phyloP scores from a whole-genome alignment of 1,140 invertebrate species.

The Adelges cooleyi region DNA sequence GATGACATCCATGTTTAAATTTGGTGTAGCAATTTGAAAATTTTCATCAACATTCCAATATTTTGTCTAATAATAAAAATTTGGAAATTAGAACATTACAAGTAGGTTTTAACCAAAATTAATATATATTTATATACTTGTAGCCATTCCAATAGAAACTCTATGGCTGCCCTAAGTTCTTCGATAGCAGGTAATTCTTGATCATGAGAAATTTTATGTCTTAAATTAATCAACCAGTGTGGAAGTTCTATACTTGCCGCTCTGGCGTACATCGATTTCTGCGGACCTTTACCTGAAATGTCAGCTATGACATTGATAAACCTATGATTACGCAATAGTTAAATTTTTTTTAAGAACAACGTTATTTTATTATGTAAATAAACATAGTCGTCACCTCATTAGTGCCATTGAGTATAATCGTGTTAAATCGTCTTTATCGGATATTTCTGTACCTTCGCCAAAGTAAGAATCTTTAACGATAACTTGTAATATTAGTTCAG shows the following conservation, averaged over 20 bases:
- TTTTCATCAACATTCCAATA: conserved; percentile 18
- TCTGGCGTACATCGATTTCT: conserved; percentile 9
- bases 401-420: conserved; percentile 9
- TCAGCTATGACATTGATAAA: conserved; percentile 17
- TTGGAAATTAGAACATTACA: too few relatives aligned
- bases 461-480: conserved; percentile 4
- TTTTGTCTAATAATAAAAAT: not conserved
- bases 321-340: not conserved
- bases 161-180: not conserved
- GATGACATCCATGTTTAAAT: not conserved
- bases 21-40: not conserved
- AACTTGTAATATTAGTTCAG: conserved; percentile 13
- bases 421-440: conserved; percentile 3
- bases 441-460: not conserved
- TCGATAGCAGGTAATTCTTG: conserved; percentile 14
- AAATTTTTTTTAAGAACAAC: too few relatives aligned
- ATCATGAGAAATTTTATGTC: conserved; percentile 16
- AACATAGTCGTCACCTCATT: conserved; percentile 26
- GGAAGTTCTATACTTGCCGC: not conserved
- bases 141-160: conserved; percentile 7
- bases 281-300: not conserved
- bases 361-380: too few relatives aligned
- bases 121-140: too few relatives aligned
- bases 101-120: too few relatives aligned
- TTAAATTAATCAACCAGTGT: conserved; percentile 6